phyloP scores from a whole-genome alignment of 1,140 invertebrate species.

The Octopus bimaculoides region DNA sequence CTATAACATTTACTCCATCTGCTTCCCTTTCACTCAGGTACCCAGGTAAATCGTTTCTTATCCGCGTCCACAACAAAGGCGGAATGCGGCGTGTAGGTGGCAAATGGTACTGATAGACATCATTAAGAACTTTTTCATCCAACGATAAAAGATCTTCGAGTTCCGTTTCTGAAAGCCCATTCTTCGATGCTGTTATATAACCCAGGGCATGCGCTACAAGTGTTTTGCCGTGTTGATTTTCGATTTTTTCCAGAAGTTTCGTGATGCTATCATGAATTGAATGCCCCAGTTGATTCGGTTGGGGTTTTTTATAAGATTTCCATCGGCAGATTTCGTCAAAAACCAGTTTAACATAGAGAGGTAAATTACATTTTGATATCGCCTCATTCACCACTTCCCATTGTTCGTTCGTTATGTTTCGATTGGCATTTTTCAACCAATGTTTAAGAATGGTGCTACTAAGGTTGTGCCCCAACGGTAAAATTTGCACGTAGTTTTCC shows the following conservation, averaged over 20 bases:
- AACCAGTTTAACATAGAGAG: conserved; percentile 96
- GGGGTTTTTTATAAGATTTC: conserved; percentile 92
- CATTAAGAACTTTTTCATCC: conserved; percentile 82
- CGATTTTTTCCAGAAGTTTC: conserved; percentile 65
- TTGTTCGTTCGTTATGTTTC: conserved; percentile 78
- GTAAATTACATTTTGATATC: conserved; percentile 86
- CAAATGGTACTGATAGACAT: conserved; percentile 96
- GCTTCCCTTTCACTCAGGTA: conserved; percentile 95
- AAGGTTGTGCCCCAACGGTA: conserved; percentile 68
- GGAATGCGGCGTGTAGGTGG: conserved; percentile 93
- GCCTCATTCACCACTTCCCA: conserved; percentile 91
- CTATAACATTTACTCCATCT: conserved; percentile 93
- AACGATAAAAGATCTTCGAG: conserved; percentile 55
- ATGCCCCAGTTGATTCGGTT: conserved; percentile 86
- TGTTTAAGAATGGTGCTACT: conserved; percentile 91
- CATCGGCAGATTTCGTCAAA: conserved; percentile 85
- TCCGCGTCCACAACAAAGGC: conserved; percentile 89
- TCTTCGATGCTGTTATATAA: conserved; percentile 55
- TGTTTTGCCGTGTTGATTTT: conserved; percentile 53
- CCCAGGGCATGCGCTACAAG: conserved; percentile 54
- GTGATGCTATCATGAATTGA: conserved; percentile 98
- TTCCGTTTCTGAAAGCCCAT: conserved; percentile 54
- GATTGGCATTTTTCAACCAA: conserved; percentile 89
- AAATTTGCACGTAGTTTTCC: conserved; percentile 75
- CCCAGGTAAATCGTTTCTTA: conserved; percentile 62